Base-by-base conservation (phyloP, 92 coral and sea anemone species). In the Anthopleura xanthogrammica region DNA sequence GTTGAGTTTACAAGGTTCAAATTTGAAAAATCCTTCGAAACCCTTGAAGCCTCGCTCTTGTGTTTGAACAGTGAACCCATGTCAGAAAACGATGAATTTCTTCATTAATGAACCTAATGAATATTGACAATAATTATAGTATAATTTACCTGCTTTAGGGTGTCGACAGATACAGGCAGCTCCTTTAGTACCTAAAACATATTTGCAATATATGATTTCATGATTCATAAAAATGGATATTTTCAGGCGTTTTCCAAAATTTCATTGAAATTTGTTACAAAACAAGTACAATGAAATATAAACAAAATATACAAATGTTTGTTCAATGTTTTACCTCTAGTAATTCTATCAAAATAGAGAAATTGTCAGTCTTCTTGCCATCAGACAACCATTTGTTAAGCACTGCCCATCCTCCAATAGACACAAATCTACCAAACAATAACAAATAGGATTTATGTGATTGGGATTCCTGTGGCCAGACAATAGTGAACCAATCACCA, bases 371-470 rank as follows among this genome's bases (percentile, higher is more conserved):
- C 82, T 87, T 91, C 89, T 94, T 96, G 39, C 97, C 98, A 41
- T 96, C 99, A 46, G 91, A 83, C 12, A 96, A 88, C 99, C 99
- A 96, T 77, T 89, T 94, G 85, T 96, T 96, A 82, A 96, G 81
- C 48, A 96, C 91, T 57, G 83, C 78, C 95, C 99, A 96, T 13
- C 99, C 99, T 56, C 99, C 99, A 80, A 85, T 88, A 58, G 83
- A 87, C 76, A 96, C 85, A 76, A 96, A 96, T 84, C 99, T 96
- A 78, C 17, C 7, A 70, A 60, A 43, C 58, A 79, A 66, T 1
- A 79, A 9, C 12, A 60, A 36, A 19, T 14, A 11, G n/a, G 50
- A 56, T 29, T 73, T 12, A 80, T 60, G 24, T 57, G 62, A 22
- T 24, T 58, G 22, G 77, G 48, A 12, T 39, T 72, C 77, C 52